Base-by-base conservation (phyloP, 2,888 invertebrate genomes). In the Drosophila setosimentum region DNA sequence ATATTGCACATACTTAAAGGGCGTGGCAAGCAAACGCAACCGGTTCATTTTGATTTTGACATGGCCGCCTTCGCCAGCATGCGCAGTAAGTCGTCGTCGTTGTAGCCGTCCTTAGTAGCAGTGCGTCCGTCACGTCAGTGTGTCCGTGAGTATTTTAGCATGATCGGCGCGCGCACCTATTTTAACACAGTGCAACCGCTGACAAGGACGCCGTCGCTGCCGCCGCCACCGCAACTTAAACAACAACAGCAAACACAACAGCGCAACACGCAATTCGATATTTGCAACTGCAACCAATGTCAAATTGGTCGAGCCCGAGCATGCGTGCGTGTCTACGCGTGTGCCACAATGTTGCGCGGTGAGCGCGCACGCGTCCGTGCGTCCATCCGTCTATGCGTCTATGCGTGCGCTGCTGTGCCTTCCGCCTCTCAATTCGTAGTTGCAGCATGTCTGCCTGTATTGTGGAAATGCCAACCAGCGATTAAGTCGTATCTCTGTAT, bases 171-270 rank as follows among this genome's bases (percentile, higher is more conserved):
- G 82, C 76, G 87, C 69, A 71, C 70, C 59, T 48, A 37, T 32
- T 29, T 27, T 29, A 29, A 29, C 18, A 35, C 45, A 30, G 1
- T 50, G 50, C 8, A 45, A 61, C 50, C 51, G 51, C 35, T 51
- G 51, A 61, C 55, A 60, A 48, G 30, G 37, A 62, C 55, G 42
- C 70, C 27, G 48, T 37, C 55, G 49, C 45, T 27, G 62, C 53
- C 69, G 62, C 63, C 60, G 55, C 42, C 29, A 65, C 54, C 65
- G 60, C 67, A 65, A 50, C 18, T 55, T 68, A 97, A 93, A 82
- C 96, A 82, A 82, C 96, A 82, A 75, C 80, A 82, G 53, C 78
- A 55, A 45, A 68, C 60, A 74, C 85, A 73, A 69, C 69, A 76
- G 69, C 76, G 69, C 69, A 71, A 37, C 21, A 45, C 73, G 66